Conservation (phyloP, 2,888 invertebrate species). For the Dicyrtoma fusca region DNA sequence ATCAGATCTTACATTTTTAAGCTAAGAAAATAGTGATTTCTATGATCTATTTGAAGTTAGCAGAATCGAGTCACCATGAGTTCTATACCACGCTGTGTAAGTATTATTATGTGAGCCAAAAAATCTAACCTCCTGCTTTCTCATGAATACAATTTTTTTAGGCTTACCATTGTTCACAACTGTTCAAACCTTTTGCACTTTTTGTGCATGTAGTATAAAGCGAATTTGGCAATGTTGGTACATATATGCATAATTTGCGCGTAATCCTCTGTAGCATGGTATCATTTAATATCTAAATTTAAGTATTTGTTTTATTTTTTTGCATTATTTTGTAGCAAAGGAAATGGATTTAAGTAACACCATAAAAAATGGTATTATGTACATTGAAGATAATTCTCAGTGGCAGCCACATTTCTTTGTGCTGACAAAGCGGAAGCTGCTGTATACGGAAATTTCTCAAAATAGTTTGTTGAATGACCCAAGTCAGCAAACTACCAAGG, state of each 20-base stretch:
- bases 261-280: not conserved
- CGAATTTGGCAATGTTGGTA: not conserved
- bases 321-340: conserved; percentile 40
- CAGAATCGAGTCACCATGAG: too few species aligned
- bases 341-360: conserved; percentile 81
- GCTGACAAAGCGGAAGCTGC: conserved; percentile 82
- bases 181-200: too few species aligned
- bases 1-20: too few species aligned
- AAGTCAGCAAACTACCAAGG: conserved; percentile 61
- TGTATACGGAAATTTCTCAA: conserved; percentile 73
- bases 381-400: conserved; percentile 85
- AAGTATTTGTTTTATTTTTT: not conserved
- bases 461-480: conserved; percentile 59
- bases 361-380: conserved; percentile 86
- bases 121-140: too few species aligned
- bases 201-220: too few species aligned
- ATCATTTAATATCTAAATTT: conserved; percentile 2
- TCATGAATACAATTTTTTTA: too few species aligned
- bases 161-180: too few species aligned
- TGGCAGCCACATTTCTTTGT: conserved; percentile 96
- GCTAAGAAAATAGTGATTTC: too few species aligned
- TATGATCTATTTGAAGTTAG: too few species aligned
- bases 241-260: not conserved
- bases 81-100: too few species aligned
- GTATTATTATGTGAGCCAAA: too few species aligned